Evolutionary conservation across 2,888 invertebrate species (phyloP).

Genomic region (Acanthacorydalis orientalis): DNA sequence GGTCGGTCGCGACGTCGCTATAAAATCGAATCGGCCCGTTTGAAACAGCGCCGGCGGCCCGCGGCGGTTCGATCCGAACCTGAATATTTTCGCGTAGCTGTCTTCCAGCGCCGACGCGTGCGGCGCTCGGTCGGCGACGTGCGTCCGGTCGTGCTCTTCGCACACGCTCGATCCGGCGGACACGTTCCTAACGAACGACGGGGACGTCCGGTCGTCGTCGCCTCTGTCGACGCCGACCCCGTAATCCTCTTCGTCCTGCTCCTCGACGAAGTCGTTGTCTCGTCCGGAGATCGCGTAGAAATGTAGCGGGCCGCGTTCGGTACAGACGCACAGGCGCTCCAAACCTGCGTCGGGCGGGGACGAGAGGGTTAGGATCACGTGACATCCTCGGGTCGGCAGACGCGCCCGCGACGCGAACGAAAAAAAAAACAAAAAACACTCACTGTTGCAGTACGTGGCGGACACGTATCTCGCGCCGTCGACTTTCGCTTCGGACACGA

Average conservation of each 20-base stretch:
- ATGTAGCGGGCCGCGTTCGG: constrained; percentile 61
- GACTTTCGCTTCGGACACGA: constrained; percentile 47
- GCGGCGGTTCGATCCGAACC: too few relatives aligned
- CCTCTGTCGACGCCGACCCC: constrained; percentile 15
- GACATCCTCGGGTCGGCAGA: not conserved
- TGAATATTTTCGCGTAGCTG: too few relatives aligned
- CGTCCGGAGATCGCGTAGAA: constrained; percentile 63
- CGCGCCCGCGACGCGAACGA: not conserved
- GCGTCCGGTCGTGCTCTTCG: too few relatives aligned
- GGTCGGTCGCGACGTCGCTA: constrained; percentile 18
- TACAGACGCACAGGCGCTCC: constrained; percentile 72
- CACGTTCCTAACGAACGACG: too few relatives aligned
- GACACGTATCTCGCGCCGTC: constrained; percentile 60
- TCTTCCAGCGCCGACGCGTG: too few relatives aligned
- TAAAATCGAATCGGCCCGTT: too few relatives aligned
- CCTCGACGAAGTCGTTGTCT: constrained; percentile 53
- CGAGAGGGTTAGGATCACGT: too few relatives aligned
- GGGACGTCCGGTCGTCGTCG: constrained; percentile 8
- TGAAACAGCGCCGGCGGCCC: too few relatives aligned
- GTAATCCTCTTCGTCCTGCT: constrained; percentile 52
- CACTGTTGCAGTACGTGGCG: constrained; percentile 70
- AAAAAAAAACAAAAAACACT: constrained; percentile 19
- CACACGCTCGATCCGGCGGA: too few relatives aligned
- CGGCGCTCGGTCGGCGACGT: too few relatives aligned
- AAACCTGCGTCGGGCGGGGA: constrained; percentile 43